Base-by-base conservation (phyloP, 2,888 invertebrate genomes). In the Tipula unca region DNA sequence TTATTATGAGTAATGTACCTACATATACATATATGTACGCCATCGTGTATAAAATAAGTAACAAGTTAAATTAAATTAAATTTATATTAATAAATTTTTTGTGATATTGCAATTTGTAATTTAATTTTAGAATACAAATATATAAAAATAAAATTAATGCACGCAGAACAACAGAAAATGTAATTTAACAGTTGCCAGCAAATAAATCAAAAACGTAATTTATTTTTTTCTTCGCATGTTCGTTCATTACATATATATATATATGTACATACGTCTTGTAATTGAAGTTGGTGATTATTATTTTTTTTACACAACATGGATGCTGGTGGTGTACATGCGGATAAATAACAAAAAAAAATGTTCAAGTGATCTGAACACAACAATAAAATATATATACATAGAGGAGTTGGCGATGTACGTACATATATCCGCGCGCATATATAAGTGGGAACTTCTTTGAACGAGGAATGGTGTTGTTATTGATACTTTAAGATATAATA, bases 51-150 rank as follows among this genome's bases (percentile, higher is more conserved):
- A 48, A n/a, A 25, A 69, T 25, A 69, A 69, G 69, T 69, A 69
- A 69, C 25, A 69, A 69, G 69, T 69, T 69, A 69, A 69, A 69
- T 69, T 69, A 69, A 69, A 69, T 69, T 69, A 69, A 69, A 69
- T 69, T 69, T 69, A 54, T 54, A 17, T 54, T 54, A 54, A 54
- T 54, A 69, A 25, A 69, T 69, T 69, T 20, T 69, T 69, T 69
- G 69, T 69, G 69, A 69, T 69, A 20, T 69, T 69, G 69, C 69
- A 69, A 69, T 69, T 69, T 69, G 69, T 69, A 69, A 69, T 69
- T 69, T 69, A 69, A 69, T 69, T 69, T 69, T 69, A 69, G 69
- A 69, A 69, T 69, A 69, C 69, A 69, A 69, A 69, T 69, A 69
- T 25, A 69, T 69, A 69, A 69, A 69, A 54, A n/a, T 54, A 6